These are phyloP conservation scores for Naja naja DNA, from an alignment of 2,113 vertebrate species.

Conservation along the genomic window DNA sequence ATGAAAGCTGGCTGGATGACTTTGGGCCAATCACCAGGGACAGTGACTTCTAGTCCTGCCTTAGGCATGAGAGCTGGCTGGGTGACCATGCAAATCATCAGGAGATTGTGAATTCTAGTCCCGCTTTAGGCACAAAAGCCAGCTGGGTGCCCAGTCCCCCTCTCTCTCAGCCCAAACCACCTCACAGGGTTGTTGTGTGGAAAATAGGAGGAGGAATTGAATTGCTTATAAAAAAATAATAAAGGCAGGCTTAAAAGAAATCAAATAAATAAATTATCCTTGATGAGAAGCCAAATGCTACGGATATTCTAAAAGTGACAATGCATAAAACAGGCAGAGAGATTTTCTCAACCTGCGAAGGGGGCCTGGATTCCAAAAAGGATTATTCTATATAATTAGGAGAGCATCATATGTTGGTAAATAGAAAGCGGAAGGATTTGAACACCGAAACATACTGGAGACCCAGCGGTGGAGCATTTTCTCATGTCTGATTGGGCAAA, in stretches of 20 bases:
- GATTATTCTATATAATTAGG: slow-evolving; percentile 30
- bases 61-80: too few relatives aligned
- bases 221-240: not conserved
- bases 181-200: too few relatives aligned
- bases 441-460: not conserved
- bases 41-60: too few relatives aligned
- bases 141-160: too few relatives aligned
- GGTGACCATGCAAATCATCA: too few relatives aligned
- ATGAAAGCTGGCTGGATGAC: too few relatives aligned
- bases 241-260: too few relatives aligned
- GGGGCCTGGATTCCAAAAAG: slow-evolving; percentile 19
- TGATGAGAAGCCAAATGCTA: slow-evolving; percentile 49
- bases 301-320: slow-evolving; percentile 50
- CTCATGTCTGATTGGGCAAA: not conserved
- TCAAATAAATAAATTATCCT: not conserved
- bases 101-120: too few relatives aligned
- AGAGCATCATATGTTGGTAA: slow-evolving; percentile 1
- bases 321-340: not conserved
- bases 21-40: too few relatives aligned
- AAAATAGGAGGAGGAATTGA: not conserved
- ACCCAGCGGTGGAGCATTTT: not conserved
- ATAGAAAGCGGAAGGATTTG: too few relatives aligned
- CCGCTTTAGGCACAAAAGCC: too few relatives aligned
- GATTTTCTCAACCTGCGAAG: slow-evolving; percentile 25
- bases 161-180: too few relatives aligned